Percentiles rank a stretch among this genome's conserved stretches.
These are phyloP conservation scores for Conger conger DNA, from an alignment of 2,113 vertebrate genomes.

Conservation along the genomic window DNA sequence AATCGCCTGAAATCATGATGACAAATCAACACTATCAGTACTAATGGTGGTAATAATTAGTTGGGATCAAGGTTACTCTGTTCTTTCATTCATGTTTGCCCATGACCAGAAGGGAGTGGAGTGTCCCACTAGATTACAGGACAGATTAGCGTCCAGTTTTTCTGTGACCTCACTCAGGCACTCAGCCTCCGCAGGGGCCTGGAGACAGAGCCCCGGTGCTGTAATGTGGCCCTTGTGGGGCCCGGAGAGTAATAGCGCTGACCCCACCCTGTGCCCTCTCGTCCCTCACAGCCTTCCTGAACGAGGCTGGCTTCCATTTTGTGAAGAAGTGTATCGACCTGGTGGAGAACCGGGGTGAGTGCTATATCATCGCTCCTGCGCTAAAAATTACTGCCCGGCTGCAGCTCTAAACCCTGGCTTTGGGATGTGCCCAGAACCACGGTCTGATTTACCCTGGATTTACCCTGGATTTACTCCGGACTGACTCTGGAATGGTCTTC, in stretches of 20 bases:
- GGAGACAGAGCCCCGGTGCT: not conserved
- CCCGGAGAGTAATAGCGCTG: not conserved
- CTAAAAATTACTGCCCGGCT: no score
- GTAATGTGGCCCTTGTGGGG: not conserved
- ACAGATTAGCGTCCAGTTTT: not conserved
- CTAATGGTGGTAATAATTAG: no score
- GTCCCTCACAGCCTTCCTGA: slow-evolving; percentile 82
- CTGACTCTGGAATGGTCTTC: no score
- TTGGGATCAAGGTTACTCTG: no score
- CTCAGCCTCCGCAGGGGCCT: not conserved
- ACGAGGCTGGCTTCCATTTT: slow-evolving; percentile 96
- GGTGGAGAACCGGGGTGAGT: slow-evolving; percentile 85
- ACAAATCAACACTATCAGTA: no score
- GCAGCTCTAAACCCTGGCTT: no score
- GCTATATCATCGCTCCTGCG: no score
- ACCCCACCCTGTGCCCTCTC: slow-evolving; percentile 22
- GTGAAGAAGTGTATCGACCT: slow-evolving; percentile 89
- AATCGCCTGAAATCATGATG: no score
- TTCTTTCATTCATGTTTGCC: not conserved
- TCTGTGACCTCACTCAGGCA: not conserved
- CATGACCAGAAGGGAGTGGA: not conserved
- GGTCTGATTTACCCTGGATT: no score
- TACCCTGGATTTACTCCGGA: no score
- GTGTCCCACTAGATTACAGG: not conserved
- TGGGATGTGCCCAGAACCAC: no score